Evolutionary conservation across 2,113 vertebrate genomes (phyloP).

Genomic region (Mirza zaza): DNA sequence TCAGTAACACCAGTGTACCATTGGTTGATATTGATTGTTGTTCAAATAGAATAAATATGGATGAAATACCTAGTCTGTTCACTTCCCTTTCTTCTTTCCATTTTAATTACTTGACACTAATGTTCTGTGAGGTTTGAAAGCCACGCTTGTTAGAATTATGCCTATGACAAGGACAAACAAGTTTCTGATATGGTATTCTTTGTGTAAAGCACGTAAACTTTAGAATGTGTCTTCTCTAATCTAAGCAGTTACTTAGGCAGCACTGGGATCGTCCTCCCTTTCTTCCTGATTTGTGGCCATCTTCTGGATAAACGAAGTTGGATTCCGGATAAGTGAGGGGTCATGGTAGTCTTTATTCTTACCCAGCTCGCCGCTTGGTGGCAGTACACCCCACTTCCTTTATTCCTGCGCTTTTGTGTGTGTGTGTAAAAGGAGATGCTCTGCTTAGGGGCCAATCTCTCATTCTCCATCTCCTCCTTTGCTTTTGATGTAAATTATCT

Average conservation of each 20-base stretch:
- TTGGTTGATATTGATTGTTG: too few relatives aligned
- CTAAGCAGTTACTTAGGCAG: neutral
- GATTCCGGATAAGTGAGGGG: neutral
- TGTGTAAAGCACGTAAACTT: neutral
- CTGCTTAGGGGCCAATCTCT: neutral
- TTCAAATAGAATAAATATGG: neutral
- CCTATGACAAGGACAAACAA: neutral
- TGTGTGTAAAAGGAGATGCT: neutral
- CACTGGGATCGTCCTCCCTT: too few relatives aligned
- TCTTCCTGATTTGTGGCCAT: neutral
- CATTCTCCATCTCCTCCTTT: neutral
- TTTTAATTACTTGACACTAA: neutral
- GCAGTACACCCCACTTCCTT: slow-evolving; percentile 74
- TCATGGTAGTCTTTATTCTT: neutral
- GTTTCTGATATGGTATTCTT: neutral
- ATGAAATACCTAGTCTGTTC: neutral
- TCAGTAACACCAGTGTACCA: neutral
- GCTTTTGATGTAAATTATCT: neutral
- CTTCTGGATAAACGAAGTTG: neutral
- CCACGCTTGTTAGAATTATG: neutral
- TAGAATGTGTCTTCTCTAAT: neutral
- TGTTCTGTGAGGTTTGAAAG: neutral
- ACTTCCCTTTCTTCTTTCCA: neutral
- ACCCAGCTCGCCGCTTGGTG: slow-evolving; percentile 74
- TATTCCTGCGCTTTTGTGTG: neutral